Evolutionary conservation across 2,888 invertebrate genomes (phyloP).

Genomic region (Flexamia atlantica): DNA sequence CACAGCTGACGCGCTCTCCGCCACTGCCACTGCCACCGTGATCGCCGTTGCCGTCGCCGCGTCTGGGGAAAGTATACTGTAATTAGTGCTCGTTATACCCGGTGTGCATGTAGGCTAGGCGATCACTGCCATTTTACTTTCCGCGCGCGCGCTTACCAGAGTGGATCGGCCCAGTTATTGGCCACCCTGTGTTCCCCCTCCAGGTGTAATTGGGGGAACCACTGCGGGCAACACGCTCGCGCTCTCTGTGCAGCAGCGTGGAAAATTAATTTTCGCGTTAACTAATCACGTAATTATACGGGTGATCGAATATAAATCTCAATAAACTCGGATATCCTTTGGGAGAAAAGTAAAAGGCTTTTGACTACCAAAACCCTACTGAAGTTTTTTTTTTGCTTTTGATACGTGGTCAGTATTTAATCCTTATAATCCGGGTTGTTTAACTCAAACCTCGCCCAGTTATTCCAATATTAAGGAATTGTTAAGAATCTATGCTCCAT

Average conservation of each 20-base stretch:
- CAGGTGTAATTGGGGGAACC: neutral
- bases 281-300: neutral
- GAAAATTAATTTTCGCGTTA: slow-evolving; percentile 17
- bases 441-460: no score
- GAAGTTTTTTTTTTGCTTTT: no score
- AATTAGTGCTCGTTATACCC: slow-evolving; percentile 53
- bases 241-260: neutral
- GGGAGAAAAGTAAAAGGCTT: no score
- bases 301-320: neutral
- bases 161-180: slow-evolving; percentile 53
- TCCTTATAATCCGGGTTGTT: no score
- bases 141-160: slow-evolving; percentile 55
- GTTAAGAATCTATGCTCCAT: no score
- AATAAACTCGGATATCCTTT: slow-evolving; percentile 3
- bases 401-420: no score
- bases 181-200: slow-evolving; percentile 6
- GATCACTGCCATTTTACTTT: slow-evolving; percentile 60
- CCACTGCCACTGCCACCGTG: slow-evolving; percentile 57
- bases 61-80: slow-evolving; percentile 55
- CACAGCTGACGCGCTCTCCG: slow-evolving; percentile 44
- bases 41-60: slow-evolving; percentile 38
- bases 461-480: no score
- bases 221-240: slow-evolving; percentile 4
- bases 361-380: no score
- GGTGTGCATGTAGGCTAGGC: slow-evolving; percentile 58